phyloP scores from a whole-genome alignment of 1,140 invertebrate species.

The Trinorchestia longiramus region DNA sequence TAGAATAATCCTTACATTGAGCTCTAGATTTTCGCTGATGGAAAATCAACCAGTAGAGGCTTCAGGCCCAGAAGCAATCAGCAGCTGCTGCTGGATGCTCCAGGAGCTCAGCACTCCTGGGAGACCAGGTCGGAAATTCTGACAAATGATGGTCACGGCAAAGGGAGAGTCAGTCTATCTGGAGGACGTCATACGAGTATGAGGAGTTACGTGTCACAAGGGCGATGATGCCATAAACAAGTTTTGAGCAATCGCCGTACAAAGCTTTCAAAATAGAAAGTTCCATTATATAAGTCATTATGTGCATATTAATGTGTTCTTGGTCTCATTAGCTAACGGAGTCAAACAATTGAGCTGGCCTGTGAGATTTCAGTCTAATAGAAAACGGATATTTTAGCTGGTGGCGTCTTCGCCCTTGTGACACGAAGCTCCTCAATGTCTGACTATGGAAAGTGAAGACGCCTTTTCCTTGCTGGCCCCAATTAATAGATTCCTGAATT shows the following conservation, averaged over 20 bases:
- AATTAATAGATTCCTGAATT: background rate
- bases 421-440: no score
- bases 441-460: no score
- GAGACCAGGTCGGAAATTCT: slow-evolving; percentile 19
- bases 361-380: no score
- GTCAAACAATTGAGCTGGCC: no score
- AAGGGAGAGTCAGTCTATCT: background rate
- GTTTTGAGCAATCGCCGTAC: no score
- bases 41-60: background rate
- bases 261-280: no score
- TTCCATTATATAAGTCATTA: no score
- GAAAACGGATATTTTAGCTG: no score
- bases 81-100: background rate
- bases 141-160: slow-evolving; percentile 48
- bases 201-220: background rate
- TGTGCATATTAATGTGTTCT: no score
- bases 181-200: background rate
- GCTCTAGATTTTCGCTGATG: background rate
- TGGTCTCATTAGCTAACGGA: no score
- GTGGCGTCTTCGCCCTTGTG: no score
- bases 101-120: background rate
- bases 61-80: background rate
- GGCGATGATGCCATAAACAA: no score
- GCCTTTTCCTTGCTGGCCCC: background rate
- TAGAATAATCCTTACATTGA: background rate